These are phyloP conservation scores for Eudemis profundana DNA, from an alignment of 2,888 invertebrate genomes.

Conservation along the genomic window DNA sequence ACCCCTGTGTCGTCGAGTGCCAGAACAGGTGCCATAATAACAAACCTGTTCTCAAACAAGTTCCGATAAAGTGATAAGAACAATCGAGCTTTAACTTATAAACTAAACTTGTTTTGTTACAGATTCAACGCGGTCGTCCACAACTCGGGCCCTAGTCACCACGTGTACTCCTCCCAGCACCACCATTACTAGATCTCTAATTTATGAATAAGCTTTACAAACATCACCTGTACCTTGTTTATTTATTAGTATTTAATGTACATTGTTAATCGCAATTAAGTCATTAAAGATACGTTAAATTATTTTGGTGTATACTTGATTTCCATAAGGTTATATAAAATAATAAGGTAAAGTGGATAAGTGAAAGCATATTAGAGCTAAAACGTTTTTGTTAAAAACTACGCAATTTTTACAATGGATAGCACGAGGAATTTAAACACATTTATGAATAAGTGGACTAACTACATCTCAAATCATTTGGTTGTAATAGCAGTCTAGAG, in stretches of 20 bases:
- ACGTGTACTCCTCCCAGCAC: conserved; percentile 74
- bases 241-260: conserved; percentile 59
- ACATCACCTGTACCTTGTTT: conserved; percentile 60
- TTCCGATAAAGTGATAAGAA: conserved; percentile 51
- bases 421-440: no score
- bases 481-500: no score
- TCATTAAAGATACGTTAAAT: conserved; percentile 46
- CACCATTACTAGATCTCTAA: conserved; percentile 67
- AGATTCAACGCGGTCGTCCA: conserved; percentile 82
- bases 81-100: conserved; percentile 33
- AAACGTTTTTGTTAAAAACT: neutral
- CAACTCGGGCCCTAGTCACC: conserved; percentile 80
- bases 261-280: conserved; percentile 53
- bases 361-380: no score
- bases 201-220: conserved; percentile 47
- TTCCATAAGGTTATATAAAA: neutral
- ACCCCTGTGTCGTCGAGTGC: conserved; percentile 58
- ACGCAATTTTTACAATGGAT: no score
- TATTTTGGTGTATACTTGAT: neutral
- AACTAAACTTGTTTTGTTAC: conserved; percentile 55
- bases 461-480: neutral
- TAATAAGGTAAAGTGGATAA: no score
- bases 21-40: conserved; percentile 59
- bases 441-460: no score
- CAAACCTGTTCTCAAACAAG: conserved; percentile 59